A percentile compares a stretch with the other conserved stretches of the same genome.
Evolutionary conservation across 2,888 invertebrate genomes (phyloP).

Genomic region (Diadromus collaris): DNA sequence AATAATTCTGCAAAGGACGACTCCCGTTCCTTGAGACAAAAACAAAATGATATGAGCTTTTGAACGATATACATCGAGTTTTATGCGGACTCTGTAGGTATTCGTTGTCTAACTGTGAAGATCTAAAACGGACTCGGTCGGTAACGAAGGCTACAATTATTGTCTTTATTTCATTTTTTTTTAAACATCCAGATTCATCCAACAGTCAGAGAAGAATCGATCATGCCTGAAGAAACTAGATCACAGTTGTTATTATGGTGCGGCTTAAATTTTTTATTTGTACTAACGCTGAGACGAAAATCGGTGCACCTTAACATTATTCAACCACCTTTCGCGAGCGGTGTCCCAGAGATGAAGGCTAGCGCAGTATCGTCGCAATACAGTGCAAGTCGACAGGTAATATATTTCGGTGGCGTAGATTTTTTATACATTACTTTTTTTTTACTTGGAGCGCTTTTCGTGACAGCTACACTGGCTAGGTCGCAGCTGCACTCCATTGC

Average conservation of each 20-base stretch:
- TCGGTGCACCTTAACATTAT: slow-evolving; percentile 33
- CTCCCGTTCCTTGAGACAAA: no score
- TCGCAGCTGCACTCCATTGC: slow-evolving; percentile 75
- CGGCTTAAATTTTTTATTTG: not conserved
- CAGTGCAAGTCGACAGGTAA: slow-evolving; percentile 51
- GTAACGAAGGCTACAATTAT: no score
- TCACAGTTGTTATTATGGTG: not conserved
- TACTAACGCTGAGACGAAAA: not conserved
- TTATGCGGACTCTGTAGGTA: no score
- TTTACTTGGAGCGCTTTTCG: slow-evolving; percentile 25
- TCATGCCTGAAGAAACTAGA: not conserved
- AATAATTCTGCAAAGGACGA: no score
- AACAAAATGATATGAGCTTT: no score
- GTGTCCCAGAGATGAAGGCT: slow-evolving; percentile 12
- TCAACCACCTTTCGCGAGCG: slow-evolving; percentile 30
- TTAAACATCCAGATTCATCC: no score
- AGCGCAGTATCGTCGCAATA: slow-evolving; percentile 23
- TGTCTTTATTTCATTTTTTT: no score
- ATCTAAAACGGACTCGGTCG: no score
- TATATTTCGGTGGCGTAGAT: slow-evolving; percentile 49
- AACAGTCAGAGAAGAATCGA: no score
- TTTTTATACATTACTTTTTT: slow-evolving; percentile 21
- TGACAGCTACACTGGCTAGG: slow-evolving; percentile 67
- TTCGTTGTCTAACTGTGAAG: no score
- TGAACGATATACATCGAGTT: no score